Percentiles rank a stretch among this genome's conserved stretches.
Evolutionary conservation across 2,888 invertebrate species (phyloP).

Genomic region (Helleia helle): DNA sequence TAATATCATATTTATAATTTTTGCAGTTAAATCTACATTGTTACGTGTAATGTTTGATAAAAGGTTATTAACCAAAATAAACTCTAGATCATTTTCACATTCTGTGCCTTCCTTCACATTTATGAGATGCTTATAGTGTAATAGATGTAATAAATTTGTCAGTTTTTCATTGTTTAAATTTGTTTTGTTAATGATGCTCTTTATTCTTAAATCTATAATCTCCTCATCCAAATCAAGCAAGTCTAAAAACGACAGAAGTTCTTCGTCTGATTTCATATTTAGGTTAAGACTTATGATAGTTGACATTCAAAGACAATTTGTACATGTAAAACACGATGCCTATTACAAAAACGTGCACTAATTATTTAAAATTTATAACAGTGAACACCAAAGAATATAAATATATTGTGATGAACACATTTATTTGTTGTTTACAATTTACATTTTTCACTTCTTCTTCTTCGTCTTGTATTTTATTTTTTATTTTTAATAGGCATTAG

Average conservation of each 20-base stretch:
- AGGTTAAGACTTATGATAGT: constrained; percentile 26
- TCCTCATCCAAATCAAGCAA: constrained; percentile 59
- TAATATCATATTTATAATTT: constrained; percentile 41
- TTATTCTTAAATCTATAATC: constrained; percentile 45
- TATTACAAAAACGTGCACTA: too few species aligned
- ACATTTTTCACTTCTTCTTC: too few species aligned
- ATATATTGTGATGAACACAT: too few species aligned
- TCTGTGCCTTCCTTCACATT: constrained; percentile 48
- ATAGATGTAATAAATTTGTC: constrained; percentile 36
- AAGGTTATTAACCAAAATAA: constrained; percentile 42
- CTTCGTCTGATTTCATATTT: constrained; percentile 28
- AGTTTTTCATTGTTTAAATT: constrained; percentile 39
- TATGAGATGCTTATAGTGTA: constrained; percentile 57
- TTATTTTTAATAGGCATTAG: too few species aligned
- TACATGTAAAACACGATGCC: too few species aligned
- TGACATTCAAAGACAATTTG: too few species aligned
- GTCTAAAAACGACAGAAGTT: constrained; percentile 47
- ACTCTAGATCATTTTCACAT: constrained; percentile 50
- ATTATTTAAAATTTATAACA: too few species aligned
- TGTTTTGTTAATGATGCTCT: constrained; percentile 38
- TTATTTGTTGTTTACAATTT: too few species aligned
- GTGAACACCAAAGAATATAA: too few species aligned
- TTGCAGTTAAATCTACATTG: constrained; percentile 40
- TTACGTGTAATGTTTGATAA: constrained; percentile 31
- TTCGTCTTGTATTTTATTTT: too few species aligned